A percentile compares a stretch with the other conserved stretches of the same genome.
phyloP scores from a whole-genome alignment of 2,888 invertebrate genomes.

The Harmothoe impar region DNA sequence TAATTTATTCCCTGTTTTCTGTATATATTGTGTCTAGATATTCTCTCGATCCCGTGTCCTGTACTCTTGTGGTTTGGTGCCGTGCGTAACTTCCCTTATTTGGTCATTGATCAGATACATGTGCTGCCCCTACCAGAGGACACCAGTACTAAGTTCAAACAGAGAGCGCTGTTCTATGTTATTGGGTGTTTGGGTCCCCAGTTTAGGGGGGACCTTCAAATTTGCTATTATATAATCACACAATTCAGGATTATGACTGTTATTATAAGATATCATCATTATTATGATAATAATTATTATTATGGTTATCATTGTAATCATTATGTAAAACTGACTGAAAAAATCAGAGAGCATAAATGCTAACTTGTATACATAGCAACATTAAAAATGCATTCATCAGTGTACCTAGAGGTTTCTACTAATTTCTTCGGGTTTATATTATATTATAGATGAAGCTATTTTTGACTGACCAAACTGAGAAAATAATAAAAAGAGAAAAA shows the following conservation, averaged over 20 bases:
- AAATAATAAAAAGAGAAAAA: neutral
- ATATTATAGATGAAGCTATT: slow-evolving; percentile 63
- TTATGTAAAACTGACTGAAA: slow-evolving; percentile 62
- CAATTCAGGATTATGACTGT: slow-evolving; percentile 63
- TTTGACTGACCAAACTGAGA: slow-evolving; percentile 57
- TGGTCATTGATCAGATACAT: slow-evolving; percentile 50
- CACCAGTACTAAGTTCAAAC: slow-evolving; percentile 10
- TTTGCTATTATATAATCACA: slow-evolving; percentile 57
- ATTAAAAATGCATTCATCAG: slow-evolving; percentile 60
- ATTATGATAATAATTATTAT: slow-evolving; percentile 58
- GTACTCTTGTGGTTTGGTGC: slow-evolving; percentile 48
- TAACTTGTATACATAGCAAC: slow-evolving; percentile 60
- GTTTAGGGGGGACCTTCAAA: slow-evolving; percentile 33
- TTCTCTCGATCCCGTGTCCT: slow-evolving; percentile 54
- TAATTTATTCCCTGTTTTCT: slow-evolving; percentile 59
- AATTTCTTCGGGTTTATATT: slow-evolving; percentile 63
- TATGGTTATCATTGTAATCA: slow-evolving; percentile 59
- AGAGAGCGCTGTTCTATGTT: slow-evolving; percentile 45
- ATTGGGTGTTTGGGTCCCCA: slow-evolving; percentile 46
- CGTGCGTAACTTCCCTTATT: slow-evolving; percentile 46
- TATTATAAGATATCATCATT: slow-evolving; percentile 55
- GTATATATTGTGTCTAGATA: slow-evolving; percentile 60
- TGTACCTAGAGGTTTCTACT: slow-evolving; percentile 61
- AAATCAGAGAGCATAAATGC: slow-evolving; percentile 62
- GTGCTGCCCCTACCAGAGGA: slow-evolving; percentile 31